Evolutionary conservation across 1,140 invertebrate genomes (phyloP), one percentile per base, ranked within the genome.

Genomic region (Danaus melanippus): DNA sequence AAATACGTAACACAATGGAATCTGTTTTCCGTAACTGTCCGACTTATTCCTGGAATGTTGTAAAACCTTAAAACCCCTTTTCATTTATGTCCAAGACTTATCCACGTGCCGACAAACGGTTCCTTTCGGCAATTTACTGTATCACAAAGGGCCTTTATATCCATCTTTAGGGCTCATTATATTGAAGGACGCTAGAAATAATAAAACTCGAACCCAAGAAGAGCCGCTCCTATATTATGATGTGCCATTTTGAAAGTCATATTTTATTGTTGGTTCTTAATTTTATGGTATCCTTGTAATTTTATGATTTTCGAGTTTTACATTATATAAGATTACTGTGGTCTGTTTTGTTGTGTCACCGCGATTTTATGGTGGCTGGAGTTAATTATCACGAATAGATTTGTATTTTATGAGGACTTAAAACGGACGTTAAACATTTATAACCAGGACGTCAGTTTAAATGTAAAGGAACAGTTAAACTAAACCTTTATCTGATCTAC

Each of bases 41-140:
- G 10, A 46, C 46, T 46, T 62, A 61, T 75, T 75, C 74, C 57
- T 41, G 57, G 76, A 74, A 72, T 15, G 46, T 41, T 64, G 53
- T 65, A 63, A 65, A 64, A 66, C 56, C 58, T 60, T 46, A 58
- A 67, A 76, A 70, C 70, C 75, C 75, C 73, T 81, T 77, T 72
- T 46, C 53, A 60, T 62, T 65, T 46, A 63, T 68, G 56, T 64
- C 61, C 58, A 66, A 62, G 60, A 62, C 66, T 60, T 53, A 63
- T 70, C 68, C 79, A 79, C 76, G 75, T 73, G 76, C 76, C 79
- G 74, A 76, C 78, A 78, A 76, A 75, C 64, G 61, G 45, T 46
- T 44, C 53, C 32, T 44, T 40, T 9, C 48, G 39, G 42, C 43
- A 12, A 39, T 41, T 17, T 10, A 50, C 17, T 54, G 39, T 17